These are phyloP conservation scores for Acanthacorydalis orientalis DNA, from an alignment of 2,888 invertebrate species.

Conservation along the genomic window DNA sequence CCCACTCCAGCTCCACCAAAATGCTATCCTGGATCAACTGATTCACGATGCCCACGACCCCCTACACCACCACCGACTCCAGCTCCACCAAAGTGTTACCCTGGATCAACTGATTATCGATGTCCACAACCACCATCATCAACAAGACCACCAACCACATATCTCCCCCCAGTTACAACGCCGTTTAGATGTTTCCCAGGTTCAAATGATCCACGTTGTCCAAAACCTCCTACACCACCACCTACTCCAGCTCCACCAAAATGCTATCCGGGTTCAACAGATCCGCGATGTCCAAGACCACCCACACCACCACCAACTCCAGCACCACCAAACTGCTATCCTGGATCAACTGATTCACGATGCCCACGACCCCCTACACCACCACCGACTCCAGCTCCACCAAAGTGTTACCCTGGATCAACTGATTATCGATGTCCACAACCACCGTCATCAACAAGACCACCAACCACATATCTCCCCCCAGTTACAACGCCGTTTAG, in stretches of 20 bases:
- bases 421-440: conserved; percentile 14
- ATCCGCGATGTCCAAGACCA: conserved; percentile 19
- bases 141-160: conserved; percentile 18
- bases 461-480: background rate
- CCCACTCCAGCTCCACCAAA: conserved; percentile 14
- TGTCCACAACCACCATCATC: conserved; percentile 17
- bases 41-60: conserved; percentile 14
- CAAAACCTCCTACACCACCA: conserved; percentile 10
- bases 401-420: conserved; percentile 18
- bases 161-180: conserved; percentile 12
- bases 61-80: conserved; percentile 7
- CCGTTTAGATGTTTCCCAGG: conserved; percentile 15
- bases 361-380: conserved; percentile 18
- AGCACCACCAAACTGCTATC: conserved; percentile 17
- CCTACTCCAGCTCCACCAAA: conserved; percentile 11
- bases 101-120: conserved; percentile 21
- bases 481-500: conserved; percentile 17
- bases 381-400: conserved; percentile 12
- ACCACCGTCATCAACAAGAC: conserved; percentile 14
- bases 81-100: conserved; percentile 16
- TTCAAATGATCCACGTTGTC: conserved; percentile 13
- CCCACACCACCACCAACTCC: conserved; percentile 11
- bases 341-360: conserved; percentile 23
- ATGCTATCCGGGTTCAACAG: conserved; percentile 18
- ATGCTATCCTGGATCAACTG: conserved; percentile 16